phyloP scores from a whole-genome alignment of 2,113 vertebrate species.

The Ctenodactylus gundi region DNA sequence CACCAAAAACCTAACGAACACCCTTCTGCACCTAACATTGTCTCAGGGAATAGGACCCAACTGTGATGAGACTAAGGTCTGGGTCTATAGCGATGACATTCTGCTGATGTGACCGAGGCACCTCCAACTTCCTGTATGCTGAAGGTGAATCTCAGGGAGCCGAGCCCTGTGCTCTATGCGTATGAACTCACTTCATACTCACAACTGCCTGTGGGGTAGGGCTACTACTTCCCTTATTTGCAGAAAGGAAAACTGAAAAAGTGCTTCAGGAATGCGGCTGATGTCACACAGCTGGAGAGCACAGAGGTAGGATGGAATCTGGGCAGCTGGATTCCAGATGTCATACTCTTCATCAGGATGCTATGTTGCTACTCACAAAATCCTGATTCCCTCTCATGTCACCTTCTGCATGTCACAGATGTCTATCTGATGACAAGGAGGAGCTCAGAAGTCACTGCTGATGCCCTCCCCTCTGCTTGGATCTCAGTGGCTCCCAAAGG shows the following conservation, averaged over 20 bases:
- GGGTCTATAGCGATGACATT: neutral
- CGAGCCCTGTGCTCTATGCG: neutral
- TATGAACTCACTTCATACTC: neutral
- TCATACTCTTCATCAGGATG: neutral
- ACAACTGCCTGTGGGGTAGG: neutral
- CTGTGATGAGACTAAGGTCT: neutral
- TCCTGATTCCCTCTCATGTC: neutral
- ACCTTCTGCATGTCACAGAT: neutral
- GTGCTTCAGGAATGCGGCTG: neutral
- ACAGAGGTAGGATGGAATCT: accelerated
- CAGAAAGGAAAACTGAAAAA: neutral
- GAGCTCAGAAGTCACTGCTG: neutral
- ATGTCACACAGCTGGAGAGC: neutral
- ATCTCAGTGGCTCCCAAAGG: neutral
- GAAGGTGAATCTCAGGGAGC: neutral
- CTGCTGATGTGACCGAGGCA: neutral
- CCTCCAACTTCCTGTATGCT: no score
- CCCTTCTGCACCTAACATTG: neutral
- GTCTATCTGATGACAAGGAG: neutral
- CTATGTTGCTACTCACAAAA: neutral
- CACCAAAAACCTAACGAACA: neutral
- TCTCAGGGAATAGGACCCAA: neutral
- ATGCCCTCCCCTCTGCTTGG: neutral
- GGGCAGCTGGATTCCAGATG: neutral
- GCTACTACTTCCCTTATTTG: neutral